Evolutionary conservation across 2,797 vertebrate genomes (phyloP), one percentile per base, ranked within the genome.

Genomic region (Lagorchestes hirsutus): DNA sequence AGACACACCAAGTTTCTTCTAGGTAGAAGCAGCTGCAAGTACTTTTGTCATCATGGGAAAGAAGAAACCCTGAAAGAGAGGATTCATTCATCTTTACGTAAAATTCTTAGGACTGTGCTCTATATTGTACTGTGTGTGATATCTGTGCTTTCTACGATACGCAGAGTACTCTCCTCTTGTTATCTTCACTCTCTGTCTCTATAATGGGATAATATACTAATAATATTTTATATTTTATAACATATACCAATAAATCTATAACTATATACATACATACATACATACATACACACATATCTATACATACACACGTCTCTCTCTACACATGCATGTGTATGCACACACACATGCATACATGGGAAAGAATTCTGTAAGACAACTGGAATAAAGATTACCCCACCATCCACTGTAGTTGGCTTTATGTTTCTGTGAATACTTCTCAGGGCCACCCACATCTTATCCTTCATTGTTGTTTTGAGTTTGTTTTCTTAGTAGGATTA

Each of bases 401-500:
- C 98, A 97, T 95, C 95, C 96, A 95, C 97, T 95, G 97, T 92
- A 91, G 98, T 98, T 98, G 98, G 98, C 98, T 96, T 97, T 95
- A 97, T 91, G 97, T 98, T 97, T 97, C 98, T 98, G 97, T 56
- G 98, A 98, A 98, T 98, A 96, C 96, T 98, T 98, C 98, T 98
- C 97, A 98, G 95, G 99, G 99, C 98, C 99, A 99, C 99, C 98
- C 98, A 98, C 98, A 97, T 97, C 91, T 98, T 97, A 93, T 97
- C 97, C 98, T 98, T 98, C 98, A 97, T 98, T 98, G 82, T 98
- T 95, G 96, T 98, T 97, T 98, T 95, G 97, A 97, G 98, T 99
- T 98, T 98, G 98, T 98, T 98, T 99, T 99, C 98, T 98, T 97
- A 98, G 97, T 96, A 98, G 98, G 98, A 99, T 99, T 98, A 99